Evolutionary conservation across 2,113 vertebrate species (phyloP).

Genomic region (Chlamydotis undulata): DNA sequence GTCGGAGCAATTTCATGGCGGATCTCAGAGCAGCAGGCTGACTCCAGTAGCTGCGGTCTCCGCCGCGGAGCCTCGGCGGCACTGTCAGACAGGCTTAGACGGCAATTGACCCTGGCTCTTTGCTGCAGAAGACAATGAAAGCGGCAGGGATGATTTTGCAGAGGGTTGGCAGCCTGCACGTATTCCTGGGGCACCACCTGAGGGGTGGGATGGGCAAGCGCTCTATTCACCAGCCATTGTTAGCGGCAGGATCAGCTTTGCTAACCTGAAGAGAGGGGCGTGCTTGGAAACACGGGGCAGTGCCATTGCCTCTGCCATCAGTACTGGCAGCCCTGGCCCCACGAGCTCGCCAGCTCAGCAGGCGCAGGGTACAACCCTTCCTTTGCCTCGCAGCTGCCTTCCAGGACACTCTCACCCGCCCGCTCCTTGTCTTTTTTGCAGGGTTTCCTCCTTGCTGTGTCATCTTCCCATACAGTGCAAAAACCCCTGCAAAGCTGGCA

Average conservation of each 20-base stretch:
- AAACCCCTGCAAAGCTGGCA: background rate
- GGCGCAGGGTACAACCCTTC: fast-evolving
- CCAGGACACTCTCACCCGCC: background rate
- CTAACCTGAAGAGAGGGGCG: no score
- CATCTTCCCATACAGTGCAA: background rate
- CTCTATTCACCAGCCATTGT: fast-evolving
- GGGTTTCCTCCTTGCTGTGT: background rate
- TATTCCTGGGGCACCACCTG: background rate
- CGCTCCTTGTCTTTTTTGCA: background rate
- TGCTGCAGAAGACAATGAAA: background rate
- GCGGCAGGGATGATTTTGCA: background rate
- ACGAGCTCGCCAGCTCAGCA: background rate
- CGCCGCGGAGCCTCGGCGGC: background rate
- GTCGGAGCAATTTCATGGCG: conserved; percentile 52
- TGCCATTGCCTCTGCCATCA: background rate
- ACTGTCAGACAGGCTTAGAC: background rate
- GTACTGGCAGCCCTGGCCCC: background rate
- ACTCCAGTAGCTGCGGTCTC: background rate
- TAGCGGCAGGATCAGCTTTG: background rate
- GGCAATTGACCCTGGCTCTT: background rate
- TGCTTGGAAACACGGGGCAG: fast-evolving
- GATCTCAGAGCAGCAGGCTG: background rate
- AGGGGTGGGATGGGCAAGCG: fast-evolving
- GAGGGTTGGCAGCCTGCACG: fast-evolving
- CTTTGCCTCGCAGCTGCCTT: background rate